Conservation (phyloP, 2,888 invertebrate species). For the Aspidiotus rigidus region DNA sequence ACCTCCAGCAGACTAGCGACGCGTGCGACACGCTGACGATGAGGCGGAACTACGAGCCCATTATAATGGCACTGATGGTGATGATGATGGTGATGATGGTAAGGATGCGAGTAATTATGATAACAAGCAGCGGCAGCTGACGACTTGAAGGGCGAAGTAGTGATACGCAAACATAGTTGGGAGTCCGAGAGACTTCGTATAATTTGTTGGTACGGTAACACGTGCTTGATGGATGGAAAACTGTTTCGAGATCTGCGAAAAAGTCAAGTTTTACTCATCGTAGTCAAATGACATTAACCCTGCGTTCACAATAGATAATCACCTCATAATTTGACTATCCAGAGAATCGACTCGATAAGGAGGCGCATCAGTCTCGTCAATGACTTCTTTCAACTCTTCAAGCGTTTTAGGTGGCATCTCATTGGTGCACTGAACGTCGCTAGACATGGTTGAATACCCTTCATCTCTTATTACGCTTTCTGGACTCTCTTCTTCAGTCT, state of each 20-base stretch:
- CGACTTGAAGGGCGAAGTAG: constrained; percentile 25
- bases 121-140: constrained; percentile 3
- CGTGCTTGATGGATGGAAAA: constrained; percentile 59
- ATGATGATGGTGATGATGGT: neutral
- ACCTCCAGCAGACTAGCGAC: constrained; percentile 24
- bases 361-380: constrained; percentile 22
- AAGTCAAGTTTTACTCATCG: too few species aligned
- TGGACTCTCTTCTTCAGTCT: constrained; percentile 58
- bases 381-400: constrained; percentile 62
- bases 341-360: constrained; percentile 23
- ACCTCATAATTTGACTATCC: constrained; percentile 25
- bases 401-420: constrained; percentile 53
- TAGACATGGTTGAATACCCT: constrained; percentile 75
- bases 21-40: neutral
- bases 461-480: constrained; percentile 70
- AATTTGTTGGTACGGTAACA: constrained; percentile 59
- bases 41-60: neutral
- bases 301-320: too few species aligned
- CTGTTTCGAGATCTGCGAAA: constrained; percentile 55
- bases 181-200: constrained; percentile 67
- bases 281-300: too few species aligned
- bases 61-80: constrained; percentile 8
- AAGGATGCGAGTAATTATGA: neutral
- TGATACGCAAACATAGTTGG: constrained; percentile 52
- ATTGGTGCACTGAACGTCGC: constrained; percentile 60